Evolutionary conservation across 2,888 invertebrate genomes (phyloP), one percentile per base, ranked within the genome.

Genomic region (Darwinula stevensoni): DNA sequence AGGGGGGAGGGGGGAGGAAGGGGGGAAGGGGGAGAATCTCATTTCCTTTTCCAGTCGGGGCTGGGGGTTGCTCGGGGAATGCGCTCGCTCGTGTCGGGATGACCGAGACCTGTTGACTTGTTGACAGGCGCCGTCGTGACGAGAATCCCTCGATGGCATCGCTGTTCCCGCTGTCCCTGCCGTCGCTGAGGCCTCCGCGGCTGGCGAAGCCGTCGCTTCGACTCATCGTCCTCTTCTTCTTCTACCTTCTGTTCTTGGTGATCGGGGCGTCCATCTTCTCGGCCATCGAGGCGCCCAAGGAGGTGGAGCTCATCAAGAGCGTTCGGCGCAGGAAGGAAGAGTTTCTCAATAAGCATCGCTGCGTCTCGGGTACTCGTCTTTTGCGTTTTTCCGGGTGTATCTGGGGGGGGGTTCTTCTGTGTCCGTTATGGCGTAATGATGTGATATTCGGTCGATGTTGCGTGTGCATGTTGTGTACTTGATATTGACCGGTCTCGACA

Each of bases 191-290:
- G n/a, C n/a, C n/a, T n/a, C n/a, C n/a, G n/a, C 6, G n/a, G 22
- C n/a, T 22, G 22, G 22, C 22, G 22, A 6, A n/a, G 22, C 6
- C 9, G 9, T 22, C 22, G 22, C n/a, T 41, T n/a, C 42, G 50
- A 3, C 37, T 51, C 30, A 33, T 47, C n/a, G 40, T 44, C 12
- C 41, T 52, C 16, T 37, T 44, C 16, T 40, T 43, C 37, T 60
- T 59, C 39, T 62, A 62, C 43, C 38, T 60, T 15, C 43, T 63
- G 22, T 69, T 65, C 47, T 48, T 70, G 36, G 51, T 65, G 18
- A 49, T 69, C 47, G 78, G 76, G 13, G 75, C 76, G 1, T 58
- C 65, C 13, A 63, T 76, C 36, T 76, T 76, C 49, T 67, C 69
- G 35, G 62, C 66, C n/a, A 66, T 74, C 39, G 76, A 76, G 50